Percentiles rank a stretch among this genome's conserved stretches.
These are phyloP conservation scores for Leucoma salicis DNA, from an alignment of 2,888 invertebrate species.

Conservation along the genomic window DNA sequence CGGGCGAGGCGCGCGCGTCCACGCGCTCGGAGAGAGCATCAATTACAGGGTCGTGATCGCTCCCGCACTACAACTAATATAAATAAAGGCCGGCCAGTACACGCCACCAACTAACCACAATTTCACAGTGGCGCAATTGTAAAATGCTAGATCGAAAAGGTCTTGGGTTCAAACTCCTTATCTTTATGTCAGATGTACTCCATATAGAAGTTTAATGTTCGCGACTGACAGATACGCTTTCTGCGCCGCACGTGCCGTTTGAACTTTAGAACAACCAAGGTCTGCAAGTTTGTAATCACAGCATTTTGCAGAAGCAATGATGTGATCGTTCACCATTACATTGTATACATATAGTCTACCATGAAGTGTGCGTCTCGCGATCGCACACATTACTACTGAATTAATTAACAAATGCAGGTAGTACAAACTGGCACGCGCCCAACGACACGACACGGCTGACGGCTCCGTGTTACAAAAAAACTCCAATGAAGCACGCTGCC, in stretches of 20 bases:
- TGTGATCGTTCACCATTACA: too few species aligned
- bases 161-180: constrained; percentile 70
- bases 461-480: constrained; percentile 39
- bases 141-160: constrained; percentile 76
- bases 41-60: constrained; percentile 79
- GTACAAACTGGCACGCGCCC: constrained; percentile 56
- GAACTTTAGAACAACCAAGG: constrained; percentile 47
- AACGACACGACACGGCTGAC: constrained; percentile 49
- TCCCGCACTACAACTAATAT: constrained; percentile 76
- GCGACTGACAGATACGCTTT: constrained; percentile 46
- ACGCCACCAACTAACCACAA: constrained; percentile 61
- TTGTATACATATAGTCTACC: too few species aligned
- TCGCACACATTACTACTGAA: too few species aligned
- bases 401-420: neutral
- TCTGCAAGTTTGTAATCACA: constrained; percentile 20
- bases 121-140: constrained; percentile 75
- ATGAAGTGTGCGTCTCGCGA: too few species aligned
- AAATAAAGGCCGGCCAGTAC: constrained; percentile 70
- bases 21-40: constrained; percentile 69
- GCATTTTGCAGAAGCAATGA: too few species aligned
- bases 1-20: constrained; percentile 46
- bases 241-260: constrained; percentile 48
- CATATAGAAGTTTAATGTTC: constrained; percentile 51
- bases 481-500: constrained; percentile 59
- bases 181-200: constrained; percentile 65